Percentiles rank a stretch among this genome's conserved stretches.
Conservation (phyloP, 2,797 vertebrate genomes). For the Acomys russatus region DNA sequence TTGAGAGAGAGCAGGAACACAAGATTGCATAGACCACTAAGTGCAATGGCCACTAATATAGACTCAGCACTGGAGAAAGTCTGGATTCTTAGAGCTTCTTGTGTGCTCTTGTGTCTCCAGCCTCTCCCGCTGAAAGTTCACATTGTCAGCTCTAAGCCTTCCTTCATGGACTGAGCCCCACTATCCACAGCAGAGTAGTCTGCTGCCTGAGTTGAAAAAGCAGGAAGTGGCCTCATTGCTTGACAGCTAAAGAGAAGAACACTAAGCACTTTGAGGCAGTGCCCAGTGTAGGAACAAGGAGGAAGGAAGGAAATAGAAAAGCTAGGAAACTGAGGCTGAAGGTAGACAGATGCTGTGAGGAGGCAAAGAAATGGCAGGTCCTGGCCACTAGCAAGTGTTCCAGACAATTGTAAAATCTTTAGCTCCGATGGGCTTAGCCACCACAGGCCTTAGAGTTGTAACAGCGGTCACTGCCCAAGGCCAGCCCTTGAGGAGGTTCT, state of each 20-base stretch:
- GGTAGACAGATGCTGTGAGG: no score
- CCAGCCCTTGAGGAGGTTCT: background rate
- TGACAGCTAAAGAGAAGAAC: no score
- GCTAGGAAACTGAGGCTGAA: background rate
- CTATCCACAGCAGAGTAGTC: background rate
- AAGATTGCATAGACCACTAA: background rate
- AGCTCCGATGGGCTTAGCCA: rapidly evolving
- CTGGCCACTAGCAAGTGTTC: background rate
- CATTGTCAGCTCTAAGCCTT: no score
- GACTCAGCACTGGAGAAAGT: background rate
- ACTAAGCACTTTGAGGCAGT: background rate
- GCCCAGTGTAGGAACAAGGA: background rate
- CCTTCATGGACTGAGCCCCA: no score
- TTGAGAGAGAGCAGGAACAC: background rate
- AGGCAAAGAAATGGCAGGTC: background rate
- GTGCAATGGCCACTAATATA: background rate
- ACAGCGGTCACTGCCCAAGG: background rate
- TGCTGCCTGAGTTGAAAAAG: background rate
- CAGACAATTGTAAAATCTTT: background rate
- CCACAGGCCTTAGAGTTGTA: background rate
- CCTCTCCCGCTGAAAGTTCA: background rate
- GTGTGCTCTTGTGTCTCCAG: no score
- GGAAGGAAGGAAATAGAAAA: background rate
- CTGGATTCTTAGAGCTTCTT: background rate
- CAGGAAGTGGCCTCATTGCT: background rate